Evolutionary conservation across 2,888 invertebrate species (phyloP), one percentile per base, ranked within the genome.

Genomic region (Teleiodes luculella): DNA sequence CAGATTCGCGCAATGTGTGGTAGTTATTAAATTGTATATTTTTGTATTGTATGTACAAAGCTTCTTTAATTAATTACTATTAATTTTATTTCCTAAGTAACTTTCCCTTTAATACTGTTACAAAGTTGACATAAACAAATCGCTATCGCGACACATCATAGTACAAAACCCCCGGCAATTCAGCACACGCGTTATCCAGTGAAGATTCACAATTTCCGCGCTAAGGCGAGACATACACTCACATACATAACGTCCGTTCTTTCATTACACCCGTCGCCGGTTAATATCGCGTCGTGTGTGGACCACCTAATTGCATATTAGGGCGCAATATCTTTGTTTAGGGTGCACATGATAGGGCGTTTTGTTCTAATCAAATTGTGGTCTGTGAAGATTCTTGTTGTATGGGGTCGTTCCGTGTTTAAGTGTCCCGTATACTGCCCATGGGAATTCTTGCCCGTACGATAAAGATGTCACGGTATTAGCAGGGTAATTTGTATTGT

Each of bases 221-320:
- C 66, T 56, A 68, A 70, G 61, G 62, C 58, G 59, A 61, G 20
- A 51, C 51, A 16, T 49, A 46, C 57, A 58, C n/a, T 35, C 35
- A 3, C n/a, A 35, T 5, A 35, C 14, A 7, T 14, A 59, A 64
- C 58, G 69, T 72, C 72, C 67, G 67, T 68, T 68, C 70, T 76
- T 76, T 78, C 79, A 81, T 81, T 80, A 76, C 66, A 58, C 56
- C 49, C 55, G 62, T 66, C 59, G 63, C 59, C 57, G n/a, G 65
- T 66, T 68, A 73, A 72, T 74, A 67, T 65, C 63, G 59, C 55
- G 52, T 53, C 64, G 61, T 61, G 60, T 64, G 50, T 59, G 60
- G 53, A 50, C 46, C 43, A 57, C 69, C 74, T 78, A 79, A 81
- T 81, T 80, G 81, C 78, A 73, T 76, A 75, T 80, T 78, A 78